These are phyloP conservation scores for Palythoa caribaeorum DNA, from an alignment of 92 coral and sea anemone species.

Conservation along the genomic window DNA sequence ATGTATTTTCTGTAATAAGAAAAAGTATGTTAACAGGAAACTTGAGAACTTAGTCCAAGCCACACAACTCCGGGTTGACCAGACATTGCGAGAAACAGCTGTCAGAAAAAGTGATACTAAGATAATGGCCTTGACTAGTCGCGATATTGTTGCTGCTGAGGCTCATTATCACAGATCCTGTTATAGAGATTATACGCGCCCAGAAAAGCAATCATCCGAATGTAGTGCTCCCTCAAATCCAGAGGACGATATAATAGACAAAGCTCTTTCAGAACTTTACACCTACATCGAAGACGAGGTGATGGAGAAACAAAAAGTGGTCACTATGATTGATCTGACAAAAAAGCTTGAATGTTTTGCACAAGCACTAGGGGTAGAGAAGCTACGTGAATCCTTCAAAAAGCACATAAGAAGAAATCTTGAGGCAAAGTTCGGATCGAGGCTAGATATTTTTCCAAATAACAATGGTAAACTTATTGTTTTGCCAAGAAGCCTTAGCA, in stretches of 20 bases:
- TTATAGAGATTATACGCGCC: constrained; percentile 65
- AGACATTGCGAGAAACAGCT: constrained; percentile 53
- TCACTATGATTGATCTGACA: constrained; percentile 44
- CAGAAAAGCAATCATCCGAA: constrained; percentile 4
- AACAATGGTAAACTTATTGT: constrained; percentile 58
- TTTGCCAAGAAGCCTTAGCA: constrained; percentile 33
- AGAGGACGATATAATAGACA: neutral
- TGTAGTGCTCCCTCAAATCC: neutral
- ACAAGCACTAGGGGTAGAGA: constrained; percentile 16
- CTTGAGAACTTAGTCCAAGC: constrained; percentile 57
- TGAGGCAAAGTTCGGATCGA: constrained; percentile 43
- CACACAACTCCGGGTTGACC: constrained; percentile 51
- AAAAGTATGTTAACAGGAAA: neutral
- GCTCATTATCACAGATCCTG: constrained; percentile 77
- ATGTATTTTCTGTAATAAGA: constrained; percentile 28
- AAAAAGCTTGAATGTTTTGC: constrained; percentile 28
- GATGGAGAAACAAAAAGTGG: constrained; percentile 6
- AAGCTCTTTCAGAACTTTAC: constrained; percentile 38
- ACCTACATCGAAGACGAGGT: constrained; percentile 28
- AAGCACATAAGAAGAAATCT: constrained; percentile 59
- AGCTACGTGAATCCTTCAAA: constrained; percentile 40
- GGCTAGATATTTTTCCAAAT: constrained; percentile 49
- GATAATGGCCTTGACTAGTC: constrained; percentile 61
- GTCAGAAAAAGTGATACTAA: constrained; percentile 53
- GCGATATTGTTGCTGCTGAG: constrained; percentile 76